phyloP scores from a whole-genome alignment of 2,113 vertebrate genomes.

The Thymallus thymallus region DNA sequence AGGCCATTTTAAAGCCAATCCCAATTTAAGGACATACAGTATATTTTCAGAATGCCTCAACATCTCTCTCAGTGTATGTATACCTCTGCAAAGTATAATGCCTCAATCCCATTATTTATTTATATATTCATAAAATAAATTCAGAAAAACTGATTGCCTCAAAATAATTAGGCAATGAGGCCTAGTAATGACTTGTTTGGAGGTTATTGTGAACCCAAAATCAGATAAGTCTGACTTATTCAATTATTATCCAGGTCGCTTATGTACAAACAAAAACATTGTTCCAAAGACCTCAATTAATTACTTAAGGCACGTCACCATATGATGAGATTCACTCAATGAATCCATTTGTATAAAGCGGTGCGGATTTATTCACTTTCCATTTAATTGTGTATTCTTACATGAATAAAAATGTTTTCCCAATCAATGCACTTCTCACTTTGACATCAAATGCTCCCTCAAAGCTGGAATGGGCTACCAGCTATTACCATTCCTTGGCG shows the following conservation, averaged over 20 bases:
- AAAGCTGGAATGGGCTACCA: conserved; percentile 28
- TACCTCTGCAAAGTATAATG: too few relatives aligned
- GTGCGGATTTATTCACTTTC: neutral
- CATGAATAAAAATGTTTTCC: neutral
- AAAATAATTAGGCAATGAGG: neutral
- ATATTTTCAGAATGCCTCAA: too few relatives aligned
- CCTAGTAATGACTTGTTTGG: neutral
- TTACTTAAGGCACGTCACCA: neutral
- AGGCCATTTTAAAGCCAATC: too few relatives aligned
- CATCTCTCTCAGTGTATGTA: too few relatives aligned
- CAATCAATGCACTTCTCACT: neutral
- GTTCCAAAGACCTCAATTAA: conserved; percentile 5
- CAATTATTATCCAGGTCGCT: neutral
- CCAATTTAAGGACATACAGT: too few relatives aligned
- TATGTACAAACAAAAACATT: neutral
- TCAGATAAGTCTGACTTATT: neutral
- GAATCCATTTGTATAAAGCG: neutral
- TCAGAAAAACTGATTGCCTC: too few relatives aligned
- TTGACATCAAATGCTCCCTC: neutral
- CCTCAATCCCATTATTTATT: too few relatives aligned
- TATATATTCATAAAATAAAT: too few relatives aligned
- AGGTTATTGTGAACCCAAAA: neutral
- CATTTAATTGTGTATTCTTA: neutral
- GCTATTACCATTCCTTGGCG: conserved; percentile 54
- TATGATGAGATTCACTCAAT: neutral